phyloP scores from a whole-genome alignment of 1,140 invertebrate genomes.

The Whitmania pigra region DNA sequence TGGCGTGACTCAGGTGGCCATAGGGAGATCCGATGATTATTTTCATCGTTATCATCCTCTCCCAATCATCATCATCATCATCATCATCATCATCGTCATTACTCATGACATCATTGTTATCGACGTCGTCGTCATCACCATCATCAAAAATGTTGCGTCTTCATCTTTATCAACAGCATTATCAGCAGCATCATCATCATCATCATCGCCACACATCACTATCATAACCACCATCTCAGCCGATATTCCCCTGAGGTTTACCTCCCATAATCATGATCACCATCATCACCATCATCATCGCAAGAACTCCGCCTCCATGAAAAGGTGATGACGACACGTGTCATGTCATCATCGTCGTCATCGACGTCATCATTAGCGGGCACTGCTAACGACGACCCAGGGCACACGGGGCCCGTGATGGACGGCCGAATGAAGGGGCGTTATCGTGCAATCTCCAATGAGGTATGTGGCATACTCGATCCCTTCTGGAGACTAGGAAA shows the following conservation, averaged over 20 bases:
- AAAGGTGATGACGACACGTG: neutral
- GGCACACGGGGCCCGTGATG: too few relatives aligned
- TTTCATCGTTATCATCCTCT: neutral
- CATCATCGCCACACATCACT: neutral
- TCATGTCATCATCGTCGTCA: neutral
- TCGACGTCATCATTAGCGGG: neutral
- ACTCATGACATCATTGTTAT: neutral
- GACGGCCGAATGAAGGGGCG: too few relatives aligned
- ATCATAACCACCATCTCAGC: neutral
- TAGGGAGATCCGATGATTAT: too few relatives aligned
- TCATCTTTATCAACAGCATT: neutral
- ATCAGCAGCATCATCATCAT: neutral
- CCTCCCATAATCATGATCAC: neutral
- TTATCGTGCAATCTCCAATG: too few relatives aligned
- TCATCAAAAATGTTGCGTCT: too few relatives aligned
- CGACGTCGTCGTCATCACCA: neutral
- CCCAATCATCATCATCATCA: too few relatives aligned
- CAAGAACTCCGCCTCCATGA: neutral
- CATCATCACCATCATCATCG: constrained; percentile 6
- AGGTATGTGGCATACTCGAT: too few relatives aligned
- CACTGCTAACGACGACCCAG: neutral
- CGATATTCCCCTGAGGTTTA: neutral
- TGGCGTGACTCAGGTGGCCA: too few relatives aligned
- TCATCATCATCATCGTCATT: neutral
- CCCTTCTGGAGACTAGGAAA: too few relatives aligned